Conservation (phyloP, 37 sponge, comb jelly and placozoan species). For the Hormiphora californensis region DNA sequence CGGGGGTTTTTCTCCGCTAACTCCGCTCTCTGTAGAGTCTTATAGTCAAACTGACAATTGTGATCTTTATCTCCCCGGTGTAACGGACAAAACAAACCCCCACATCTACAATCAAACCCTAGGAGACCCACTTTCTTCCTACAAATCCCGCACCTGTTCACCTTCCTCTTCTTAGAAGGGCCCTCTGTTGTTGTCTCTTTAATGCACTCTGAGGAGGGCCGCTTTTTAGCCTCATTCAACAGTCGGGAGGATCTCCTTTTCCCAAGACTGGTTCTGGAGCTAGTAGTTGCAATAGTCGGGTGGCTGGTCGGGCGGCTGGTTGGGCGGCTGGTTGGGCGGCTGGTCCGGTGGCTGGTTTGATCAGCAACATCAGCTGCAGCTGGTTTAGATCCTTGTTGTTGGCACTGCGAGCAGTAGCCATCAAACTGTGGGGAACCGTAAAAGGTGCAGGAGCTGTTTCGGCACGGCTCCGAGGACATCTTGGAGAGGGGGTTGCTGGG, state of each 20-base stretch:
- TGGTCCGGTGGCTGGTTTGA: too few species aligned
- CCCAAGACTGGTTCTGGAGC: too few species aligned
- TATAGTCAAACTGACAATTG: conserved; percentile 22
- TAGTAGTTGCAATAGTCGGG: too few species aligned
- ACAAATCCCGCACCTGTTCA: conserved; percentile 17
- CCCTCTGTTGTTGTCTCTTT: neutral
- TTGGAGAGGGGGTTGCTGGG: too few species aligned
- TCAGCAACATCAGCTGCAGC: too few species aligned
- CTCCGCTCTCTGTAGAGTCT: conserved; percentile 31
- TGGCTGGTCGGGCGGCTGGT: too few species aligned
- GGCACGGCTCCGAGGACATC: too few species aligned
- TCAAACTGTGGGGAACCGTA: neutral
- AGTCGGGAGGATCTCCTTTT: neutral
- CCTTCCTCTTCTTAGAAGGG: neutral
- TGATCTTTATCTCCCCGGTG: conserved; percentile 22
- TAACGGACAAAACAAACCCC: conserved; percentile 19
- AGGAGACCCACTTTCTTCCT: conserved; percentile 28
- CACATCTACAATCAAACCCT: conserved; percentile 48
- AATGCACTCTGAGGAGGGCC: neutral
- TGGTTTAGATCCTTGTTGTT: neutral
- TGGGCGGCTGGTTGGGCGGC: too few species aligned
- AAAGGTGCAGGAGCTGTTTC: too few species aligned
- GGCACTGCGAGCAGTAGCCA: conserved; percentile 7
- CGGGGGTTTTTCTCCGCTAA: conserved; percentile 23
- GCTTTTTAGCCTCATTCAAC: too few species aligned